A percentile compares a stretch with the other conserved stretches of the same genome.
Evolutionary conservation across 2,113 vertebrate genomes (phyloP).

Genomic region (Falcunculus frontatus): DNA sequence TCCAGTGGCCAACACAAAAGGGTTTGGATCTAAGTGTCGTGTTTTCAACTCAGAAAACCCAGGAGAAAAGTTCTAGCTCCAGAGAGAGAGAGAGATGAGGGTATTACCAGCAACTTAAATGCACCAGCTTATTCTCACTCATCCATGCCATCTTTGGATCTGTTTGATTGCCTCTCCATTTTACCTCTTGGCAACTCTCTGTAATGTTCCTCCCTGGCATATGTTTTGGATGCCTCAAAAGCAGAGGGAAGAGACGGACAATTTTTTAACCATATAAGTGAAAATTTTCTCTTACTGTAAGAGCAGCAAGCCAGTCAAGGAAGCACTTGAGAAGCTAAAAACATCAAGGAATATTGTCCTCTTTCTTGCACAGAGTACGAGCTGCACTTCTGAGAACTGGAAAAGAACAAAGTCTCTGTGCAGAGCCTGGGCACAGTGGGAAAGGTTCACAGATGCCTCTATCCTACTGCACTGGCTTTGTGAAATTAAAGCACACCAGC

Average conservation of each 20-base stretch:
- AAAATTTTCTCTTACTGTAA: background rate
- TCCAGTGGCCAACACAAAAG: background rate
- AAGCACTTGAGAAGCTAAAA: background rate
- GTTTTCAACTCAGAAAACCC: background rate
- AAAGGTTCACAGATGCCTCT: background rate
- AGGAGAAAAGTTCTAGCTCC: background rate
- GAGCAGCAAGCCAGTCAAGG: background rate
- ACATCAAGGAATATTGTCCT: background rate
- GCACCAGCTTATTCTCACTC: background rate
- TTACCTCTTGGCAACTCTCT: background rate
- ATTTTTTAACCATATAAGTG: background rate
- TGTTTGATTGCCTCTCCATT: background rate
- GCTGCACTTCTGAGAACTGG: background rate
- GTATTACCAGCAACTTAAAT: background rate
- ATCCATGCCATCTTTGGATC: background rate
- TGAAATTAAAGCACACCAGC: background rate
- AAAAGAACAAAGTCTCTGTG: background rate
- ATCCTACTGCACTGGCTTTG: background rate
- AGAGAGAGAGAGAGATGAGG: background rate
- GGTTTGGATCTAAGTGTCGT: background rate
- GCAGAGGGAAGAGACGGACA: background rate
- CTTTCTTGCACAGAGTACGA: background rate
- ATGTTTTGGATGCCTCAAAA: background rate
- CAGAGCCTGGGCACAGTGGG: background rate
- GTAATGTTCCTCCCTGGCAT: background rate